phyloP scores from a whole-genome alignment of 2,113 vertebrate species.

The Tichodroma muraria region DNA sequence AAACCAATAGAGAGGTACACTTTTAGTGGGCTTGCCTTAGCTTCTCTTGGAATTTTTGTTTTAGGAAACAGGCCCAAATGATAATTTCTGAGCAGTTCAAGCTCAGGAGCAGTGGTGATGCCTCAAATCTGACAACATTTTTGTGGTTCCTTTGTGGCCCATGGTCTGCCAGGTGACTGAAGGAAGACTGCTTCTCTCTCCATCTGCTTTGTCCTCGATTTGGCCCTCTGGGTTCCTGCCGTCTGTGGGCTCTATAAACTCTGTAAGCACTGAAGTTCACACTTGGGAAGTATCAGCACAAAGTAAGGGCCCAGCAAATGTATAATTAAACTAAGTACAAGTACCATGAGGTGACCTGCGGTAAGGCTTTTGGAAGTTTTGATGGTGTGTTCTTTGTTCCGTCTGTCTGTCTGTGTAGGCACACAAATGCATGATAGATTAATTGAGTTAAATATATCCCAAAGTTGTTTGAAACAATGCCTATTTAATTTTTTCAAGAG shows the following conservation, averaged over 20 bases:
- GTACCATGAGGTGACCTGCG: neutral
- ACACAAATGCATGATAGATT: constrained; percentile 40
- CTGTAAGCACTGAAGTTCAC: neutral
- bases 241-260: neutral
- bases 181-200: neutral
- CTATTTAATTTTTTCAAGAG: constrained; percentile 63
- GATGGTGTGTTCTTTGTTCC: neutral
- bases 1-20: neutral
- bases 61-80: neutral
- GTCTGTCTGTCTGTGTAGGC: constrained; percentile 7
- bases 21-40: neutral
- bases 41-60: neutral
- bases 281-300: neutral
- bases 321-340: neutral
- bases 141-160: neutral
- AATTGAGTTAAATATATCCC: constrained; percentile 73
- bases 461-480: constrained; percentile 70
- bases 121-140: neutral
- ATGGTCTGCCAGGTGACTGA: neutral
- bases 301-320: rapidly evolving
- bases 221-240: neutral
- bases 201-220: neutral
- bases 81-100: neutral
- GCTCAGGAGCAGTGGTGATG: neutral
- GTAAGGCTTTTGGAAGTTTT: neutral